phyloP scores from a whole-genome alignment of 1,140 invertebrate species.

The Drosophila melanica region DNA sequence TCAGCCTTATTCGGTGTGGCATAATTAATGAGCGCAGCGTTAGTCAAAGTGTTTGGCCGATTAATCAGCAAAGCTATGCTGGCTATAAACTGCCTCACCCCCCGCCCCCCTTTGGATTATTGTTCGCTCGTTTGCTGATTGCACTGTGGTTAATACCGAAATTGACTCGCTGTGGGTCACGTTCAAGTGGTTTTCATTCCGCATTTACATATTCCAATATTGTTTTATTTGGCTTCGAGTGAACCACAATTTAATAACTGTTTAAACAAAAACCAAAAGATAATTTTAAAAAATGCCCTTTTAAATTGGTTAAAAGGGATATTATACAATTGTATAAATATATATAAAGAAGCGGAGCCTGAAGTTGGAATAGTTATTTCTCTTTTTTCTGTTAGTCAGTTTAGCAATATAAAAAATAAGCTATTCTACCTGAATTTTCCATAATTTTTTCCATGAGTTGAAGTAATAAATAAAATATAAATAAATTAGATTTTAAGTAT shows the following conservation, averaged over 20 bases:
- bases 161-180: constrained; percentile 31
- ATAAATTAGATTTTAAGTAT: no score
- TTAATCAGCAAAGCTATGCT: constrained; percentile 43
- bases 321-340: neutral
- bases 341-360: no score
- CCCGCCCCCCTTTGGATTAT: no score
- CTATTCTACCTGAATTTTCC: no score
- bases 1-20: constrained; percentile 19
- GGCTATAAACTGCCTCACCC: neutral
- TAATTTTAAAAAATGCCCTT: neutral
- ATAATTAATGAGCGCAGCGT: constrained; percentile 56
- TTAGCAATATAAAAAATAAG: no score
- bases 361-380: no score
- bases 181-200: constrained; percentile 27
- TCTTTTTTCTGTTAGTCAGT: no score
- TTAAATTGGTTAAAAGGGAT: neutral
- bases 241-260: neutral
- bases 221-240: neutral
- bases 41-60: constrained; percentile 47
- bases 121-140: neutral
- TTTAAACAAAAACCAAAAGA: neutral
- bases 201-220: neutral
- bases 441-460: no score
- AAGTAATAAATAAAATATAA: no score
- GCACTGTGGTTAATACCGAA: neutral